Base-by-base conservation (phyloP, 2,113 vertebrate genomes). In the Chlorocebus sabaeus region DNA sequence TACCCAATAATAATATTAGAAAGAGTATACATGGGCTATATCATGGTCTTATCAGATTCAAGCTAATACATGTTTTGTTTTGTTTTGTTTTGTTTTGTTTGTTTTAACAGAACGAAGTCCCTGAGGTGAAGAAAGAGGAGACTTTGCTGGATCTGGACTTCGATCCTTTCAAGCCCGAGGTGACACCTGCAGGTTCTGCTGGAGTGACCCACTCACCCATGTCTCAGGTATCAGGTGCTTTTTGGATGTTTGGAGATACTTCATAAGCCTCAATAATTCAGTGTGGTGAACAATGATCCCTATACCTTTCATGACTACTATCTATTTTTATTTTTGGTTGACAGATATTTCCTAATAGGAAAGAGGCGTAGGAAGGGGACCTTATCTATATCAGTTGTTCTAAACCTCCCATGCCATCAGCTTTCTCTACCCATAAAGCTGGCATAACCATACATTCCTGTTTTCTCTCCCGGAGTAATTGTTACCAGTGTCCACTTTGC, bases 91-190 rank as follows among this genome's bases (percentile, higher is more conserved):
- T 38, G 68, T 40, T 73, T 2, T 38, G 20, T 98, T 73, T 95
- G 6, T 95, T 96, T 80, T 82, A 93, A 96, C 97, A 99, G 99
- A 99, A 99, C 83, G 99, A 99, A 98, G 95, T 98, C 83, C 80
- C 98, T 43, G 98, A 98, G 89, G 86, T 97, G 68, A 99, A 99
- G 97, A 99, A 99, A 95, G 99, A 99, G 81, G 99, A 99, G 94
- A 99, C 99, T 83, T 99, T 99, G 67, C 98, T 99, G 82, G 99
- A 99, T 98, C 85, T 99, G 97, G 99, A 99, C 98, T 99, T 99
- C 0, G 99, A 99, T 97, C 99, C 99, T 89, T 99, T 99, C 98
- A 99, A 99, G 89, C 99, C 99, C 30, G 99, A 99, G 90, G 96
- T 76, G 75, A 98, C 98, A 81, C 84, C 98, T 72, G 94, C 97